A percentile compares a stretch with the other conserved stretches of the same genome.
These are phyloP conservation scores for Trachelus tabidus DNA, from an alignment of 2,888 invertebrate species.

Conservation along the genomic window DNA sequence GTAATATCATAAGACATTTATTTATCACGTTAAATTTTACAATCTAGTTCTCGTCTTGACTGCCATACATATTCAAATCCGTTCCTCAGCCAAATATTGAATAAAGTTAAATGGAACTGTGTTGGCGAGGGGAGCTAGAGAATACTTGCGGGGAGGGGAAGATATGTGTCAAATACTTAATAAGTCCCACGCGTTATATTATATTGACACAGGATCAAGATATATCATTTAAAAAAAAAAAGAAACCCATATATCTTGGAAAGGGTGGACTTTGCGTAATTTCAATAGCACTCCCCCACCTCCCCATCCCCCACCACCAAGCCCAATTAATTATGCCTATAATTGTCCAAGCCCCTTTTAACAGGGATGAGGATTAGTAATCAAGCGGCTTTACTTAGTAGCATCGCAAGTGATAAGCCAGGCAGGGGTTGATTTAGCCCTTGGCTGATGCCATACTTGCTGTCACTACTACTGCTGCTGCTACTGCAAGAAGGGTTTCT, in stretches of 20 bases:
- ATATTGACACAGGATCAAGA: too few relatives aligned
- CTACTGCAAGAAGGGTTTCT: slow-evolving; percentile 10
- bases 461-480: neutral
- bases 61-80: neutral
- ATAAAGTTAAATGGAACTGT: neutral
- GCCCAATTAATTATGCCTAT: neutral
- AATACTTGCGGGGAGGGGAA: neutral
- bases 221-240: too few relatives aligned
- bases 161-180: neutral
- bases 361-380: neutral
- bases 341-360: neutral
- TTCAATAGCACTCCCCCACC: neutral
- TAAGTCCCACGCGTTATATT: too few relatives aligned
- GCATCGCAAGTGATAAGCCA: neutral
- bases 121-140: neutral
- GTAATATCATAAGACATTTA: neutral
- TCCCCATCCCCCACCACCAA: neutral
- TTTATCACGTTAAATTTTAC: neutral
- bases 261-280: neutral
- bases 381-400: neutral
- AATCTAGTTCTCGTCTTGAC: neutral
- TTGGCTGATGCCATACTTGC: neutral
- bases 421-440: neutral
- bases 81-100: neutral
- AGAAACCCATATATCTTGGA: too few relatives aligned